A percentile compares a stretch with the other conserved stretches of the same genome.
phyloP scores from a whole-genome alignment of 2,888 invertebrate species.

The Habroteleia sp. region DNA sequence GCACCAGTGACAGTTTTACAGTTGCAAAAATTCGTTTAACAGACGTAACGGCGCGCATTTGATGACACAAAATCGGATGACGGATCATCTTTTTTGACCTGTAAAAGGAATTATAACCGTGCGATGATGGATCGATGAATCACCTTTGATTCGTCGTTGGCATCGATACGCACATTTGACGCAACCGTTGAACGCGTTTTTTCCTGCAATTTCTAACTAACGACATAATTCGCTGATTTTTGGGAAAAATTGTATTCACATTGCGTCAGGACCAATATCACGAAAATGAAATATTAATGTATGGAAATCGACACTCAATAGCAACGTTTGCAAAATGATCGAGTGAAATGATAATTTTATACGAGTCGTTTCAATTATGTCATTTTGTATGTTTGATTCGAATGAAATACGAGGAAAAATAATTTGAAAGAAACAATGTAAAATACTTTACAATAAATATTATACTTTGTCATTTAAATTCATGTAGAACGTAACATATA shows the following conservation, averaged over 20 bases:
- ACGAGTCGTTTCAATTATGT: slow-evolving; percentile 9
- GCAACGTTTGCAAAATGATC: slow-evolving; percentile 47
- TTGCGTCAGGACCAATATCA: slow-evolving; percentile 33
- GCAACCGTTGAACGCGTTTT: slow-evolving; percentile 58
- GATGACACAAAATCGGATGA: slow-evolving; percentile 77
- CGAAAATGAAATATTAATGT: slow-evolving; percentile 45
- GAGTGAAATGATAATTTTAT: slow-evolving; percentile 38
- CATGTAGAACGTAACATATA: too few relatives aligned
- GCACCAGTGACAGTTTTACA: slow-evolving; percentile 28
- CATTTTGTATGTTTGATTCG: slow-evolving; percentile 1
- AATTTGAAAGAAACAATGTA: too few relatives aligned
- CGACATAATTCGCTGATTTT: slow-evolving; percentile 73
- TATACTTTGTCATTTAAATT: too few relatives aligned
- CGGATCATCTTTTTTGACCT: slow-evolving; percentile 75
- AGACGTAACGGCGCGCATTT: slow-evolving; percentile 68
- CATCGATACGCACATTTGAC: slow-evolving; percentile 61
- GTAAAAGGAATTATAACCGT: slow-evolving; percentile 72
- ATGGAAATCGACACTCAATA: slow-evolving; percentile 36
- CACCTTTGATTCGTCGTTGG: slow-evolving; percentile 66
- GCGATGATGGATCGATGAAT: slow-evolving; percentile 78
- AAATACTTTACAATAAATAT: too few relatives aligned
- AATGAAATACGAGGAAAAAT: slow-evolving; percentile 2
- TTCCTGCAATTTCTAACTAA: slow-evolving; percentile 67
- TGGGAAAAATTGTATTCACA: slow-evolving; percentile 67
- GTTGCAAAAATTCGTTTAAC: slow-evolving; percentile 60